Conservation (phyloP, 2,797 vertebrate genomes). For the Alosa sapidissima region DNA sequence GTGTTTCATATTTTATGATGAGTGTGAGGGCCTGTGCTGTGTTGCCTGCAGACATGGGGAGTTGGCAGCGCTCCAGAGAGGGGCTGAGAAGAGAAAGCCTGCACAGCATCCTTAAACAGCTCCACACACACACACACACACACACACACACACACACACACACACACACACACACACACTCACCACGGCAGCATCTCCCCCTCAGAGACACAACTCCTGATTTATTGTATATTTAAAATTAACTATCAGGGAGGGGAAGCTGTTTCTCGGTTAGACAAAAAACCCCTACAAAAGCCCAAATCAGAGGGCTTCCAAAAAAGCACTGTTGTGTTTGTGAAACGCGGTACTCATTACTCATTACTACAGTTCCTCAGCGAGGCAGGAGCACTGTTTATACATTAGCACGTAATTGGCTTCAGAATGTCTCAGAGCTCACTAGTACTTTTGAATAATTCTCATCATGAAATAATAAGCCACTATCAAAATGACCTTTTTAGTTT, state of each 20-base stretch:
- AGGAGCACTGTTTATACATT: neutral
- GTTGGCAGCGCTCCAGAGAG: conserved; percentile 27
- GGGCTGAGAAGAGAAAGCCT: conserved; percentile 22
- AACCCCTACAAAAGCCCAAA: conserved; percentile 3
- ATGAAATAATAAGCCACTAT: neutral
- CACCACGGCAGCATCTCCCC: neutral
- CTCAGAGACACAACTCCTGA: neutral
- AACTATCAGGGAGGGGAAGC: conserved; percentile 16
- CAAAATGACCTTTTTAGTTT: neutral
- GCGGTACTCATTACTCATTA: conserved; percentile 25
- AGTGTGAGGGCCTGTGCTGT: conserved; percentile 24
- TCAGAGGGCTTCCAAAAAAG: neutral
- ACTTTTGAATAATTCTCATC: neutral
- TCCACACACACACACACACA: conserved; percentile 11
- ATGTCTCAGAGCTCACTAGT: neutral
- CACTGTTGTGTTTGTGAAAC: conserved; percentile 33
- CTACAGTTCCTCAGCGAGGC: neutral
- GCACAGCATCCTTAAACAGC: conserved; percentile 38
- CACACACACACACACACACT: conserved; percentile 2
- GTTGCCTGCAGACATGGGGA: conserved; percentile 36
- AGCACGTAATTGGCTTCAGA: neutral
- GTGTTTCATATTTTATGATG: conserved; percentile 44
- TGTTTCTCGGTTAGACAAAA: neutral
- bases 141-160: conserved; percentile 6
- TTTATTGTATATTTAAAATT: conserved; percentile 12